phyloP scores from a whole-genome alignment of 2,888 invertebrate genomes.

The Zygaena filipendulae region DNA sequence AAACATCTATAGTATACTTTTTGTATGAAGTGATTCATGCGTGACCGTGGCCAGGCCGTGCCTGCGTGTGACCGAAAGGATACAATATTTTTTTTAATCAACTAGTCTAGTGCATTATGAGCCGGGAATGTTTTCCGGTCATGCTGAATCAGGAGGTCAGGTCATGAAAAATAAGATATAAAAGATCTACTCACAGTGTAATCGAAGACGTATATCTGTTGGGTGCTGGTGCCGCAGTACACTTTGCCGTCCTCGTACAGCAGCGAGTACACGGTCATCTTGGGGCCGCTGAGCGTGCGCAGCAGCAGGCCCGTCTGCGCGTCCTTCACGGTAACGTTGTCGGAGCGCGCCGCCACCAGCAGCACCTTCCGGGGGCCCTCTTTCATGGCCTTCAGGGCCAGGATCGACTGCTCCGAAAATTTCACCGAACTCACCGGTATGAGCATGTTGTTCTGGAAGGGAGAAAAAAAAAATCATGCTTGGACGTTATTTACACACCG shows the following conservation, averaged over 20 bases:
- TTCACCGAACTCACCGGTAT: slow-evolving; percentile 64
- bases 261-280: slow-evolving; percentile 75
- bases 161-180: too few species aligned
- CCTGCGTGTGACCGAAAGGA: too few species aligned
- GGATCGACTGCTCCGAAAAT: slow-evolving; percentile 73
- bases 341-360: slow-evolving; percentile 76
- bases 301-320: slow-evolving; percentile 76
- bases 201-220: slow-evolving; percentile 78
- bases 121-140: too few species aligned
- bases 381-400: slow-evolving; percentile 76
- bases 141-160: too few species aligned
- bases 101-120: too few species aligned
- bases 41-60: too few species aligned
- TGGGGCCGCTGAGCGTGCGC: slow-evolving; percentile 69
- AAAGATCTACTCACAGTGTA: slow-evolving; percentile 72
- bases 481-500: too few species aligned
- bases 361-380: slow-evolving; percentile 79
- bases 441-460: slow-evolving; percentile 64
- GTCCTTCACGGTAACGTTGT: slow-evolving; percentile 77
- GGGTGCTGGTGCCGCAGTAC: slow-evolving; percentile 81
- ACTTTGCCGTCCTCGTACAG: slow-evolving; percentile 74
- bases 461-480: slow-evolving; percentile 10
- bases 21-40: too few species aligned
- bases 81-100: too few species aligned
- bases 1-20: too few species aligned